Evolutionary conservation across 2,888 invertebrate genomes (phyloP).

Genomic region (Zele albiditarsus): DNA sequence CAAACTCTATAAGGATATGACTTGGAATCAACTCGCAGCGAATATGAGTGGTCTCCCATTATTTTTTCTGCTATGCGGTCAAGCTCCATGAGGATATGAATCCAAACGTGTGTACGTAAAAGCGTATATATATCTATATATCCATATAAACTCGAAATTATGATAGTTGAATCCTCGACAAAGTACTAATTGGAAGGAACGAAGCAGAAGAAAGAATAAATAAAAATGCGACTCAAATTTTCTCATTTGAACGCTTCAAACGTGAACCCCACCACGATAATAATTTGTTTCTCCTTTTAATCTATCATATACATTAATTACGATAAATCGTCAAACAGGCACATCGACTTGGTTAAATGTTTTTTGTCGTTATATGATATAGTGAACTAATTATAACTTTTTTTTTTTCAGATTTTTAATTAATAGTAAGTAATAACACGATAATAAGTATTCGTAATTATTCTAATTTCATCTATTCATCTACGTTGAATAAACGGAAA

Average conservation of each 20-base stretch:
- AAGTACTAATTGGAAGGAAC: background rate
- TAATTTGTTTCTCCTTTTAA: conserved; percentile 26
- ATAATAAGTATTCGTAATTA: conserved; percentile 38
- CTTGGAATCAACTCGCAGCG: background rate
- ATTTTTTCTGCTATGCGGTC: background rate
- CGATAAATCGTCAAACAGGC: conserved; percentile 69
- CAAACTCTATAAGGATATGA: background rate
- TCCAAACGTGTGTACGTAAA: background rate
- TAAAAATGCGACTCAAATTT: background rate
- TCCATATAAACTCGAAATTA: background rate
- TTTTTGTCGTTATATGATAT: conserved; percentile 35
- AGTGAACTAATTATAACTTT: conserved; percentile 26
- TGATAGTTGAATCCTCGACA: background rate
- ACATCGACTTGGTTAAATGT: conserved; percentile 71
- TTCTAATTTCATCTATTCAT: conserved; percentile 31
- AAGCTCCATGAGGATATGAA: background rate
- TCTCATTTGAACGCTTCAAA: background rate
- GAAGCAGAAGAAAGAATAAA: background rate
- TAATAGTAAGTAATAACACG: conserved; percentile 21
- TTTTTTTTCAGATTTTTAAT: conserved; percentile 41
- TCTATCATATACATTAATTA: conserved; percentile 52
- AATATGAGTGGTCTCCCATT: background rate
- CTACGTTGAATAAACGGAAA: conserved; percentile 14
- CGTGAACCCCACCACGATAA: conserved; percentile 1
- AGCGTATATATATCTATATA: background rate